Conservation (phyloP, 2,797 vertebrate species). For the Danio kyathit region DNA sequence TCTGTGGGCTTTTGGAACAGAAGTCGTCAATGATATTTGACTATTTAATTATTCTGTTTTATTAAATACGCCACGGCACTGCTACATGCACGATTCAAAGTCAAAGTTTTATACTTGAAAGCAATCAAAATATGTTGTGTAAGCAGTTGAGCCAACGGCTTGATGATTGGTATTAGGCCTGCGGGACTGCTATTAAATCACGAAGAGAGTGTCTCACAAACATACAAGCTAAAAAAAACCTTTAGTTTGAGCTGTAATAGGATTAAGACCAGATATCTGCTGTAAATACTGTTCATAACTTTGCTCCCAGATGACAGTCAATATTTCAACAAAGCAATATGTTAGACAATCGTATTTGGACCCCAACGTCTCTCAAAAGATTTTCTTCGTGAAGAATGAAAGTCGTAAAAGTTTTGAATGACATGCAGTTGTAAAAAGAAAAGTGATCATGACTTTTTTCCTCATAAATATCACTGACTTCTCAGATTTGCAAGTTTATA, state of each 20-base stretch:
- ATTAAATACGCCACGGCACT: conserved; percentile 52
- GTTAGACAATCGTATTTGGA: conserved; percentile 13
- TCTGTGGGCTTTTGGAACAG: conserved; percentile 52
- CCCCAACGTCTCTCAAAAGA: not conserved
- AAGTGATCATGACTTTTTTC: no score
- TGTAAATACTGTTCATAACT: conserved; percentile 52
- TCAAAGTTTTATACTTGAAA: conserved; percentile 28
- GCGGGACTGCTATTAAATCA: conserved; percentile 43
- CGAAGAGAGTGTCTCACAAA: conserved; percentile 30
- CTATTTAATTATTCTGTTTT: conserved; percentile 59
- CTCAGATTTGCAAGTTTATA: no score
- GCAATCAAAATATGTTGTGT: conserved; percentile 56
- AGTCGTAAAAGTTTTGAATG: not conserved
- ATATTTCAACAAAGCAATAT: conserved; percentile 32
- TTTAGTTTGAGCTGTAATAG: conserved; percentile 48
- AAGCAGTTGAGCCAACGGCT: conserved; percentile 28
- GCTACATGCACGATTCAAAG: conserved; percentile 42
- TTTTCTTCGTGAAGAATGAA: not conserved
- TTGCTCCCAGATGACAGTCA: conserved; percentile 44
- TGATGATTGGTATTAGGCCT: conserved; percentile 45
- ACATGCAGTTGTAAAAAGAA: not conserved
- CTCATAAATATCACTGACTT: no score
- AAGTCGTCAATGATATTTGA: conserved; percentile 57
- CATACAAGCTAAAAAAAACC: conserved; percentile 41
- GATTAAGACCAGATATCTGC: conserved; percentile 39